Base-by-base conservation (phyloP, 37 sponge, comb jelly and placozoan genomes). In the Dysidea cf. avara region DNA sequence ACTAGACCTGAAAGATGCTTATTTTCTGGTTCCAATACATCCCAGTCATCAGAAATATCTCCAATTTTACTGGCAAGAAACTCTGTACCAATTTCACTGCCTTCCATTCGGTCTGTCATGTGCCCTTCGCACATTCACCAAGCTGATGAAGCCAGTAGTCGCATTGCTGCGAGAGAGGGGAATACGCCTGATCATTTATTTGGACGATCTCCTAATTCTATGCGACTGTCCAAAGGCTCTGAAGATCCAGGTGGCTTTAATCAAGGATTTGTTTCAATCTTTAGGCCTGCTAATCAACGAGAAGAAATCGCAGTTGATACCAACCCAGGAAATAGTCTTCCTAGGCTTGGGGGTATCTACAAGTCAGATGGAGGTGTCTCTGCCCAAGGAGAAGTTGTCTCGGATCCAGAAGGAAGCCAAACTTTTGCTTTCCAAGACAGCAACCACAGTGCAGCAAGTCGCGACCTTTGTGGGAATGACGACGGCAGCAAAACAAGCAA, bases 191-290 rank as follows among this genome's bases (percentile, higher is more conserved):
- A 50, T 77, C 30, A 35, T 77, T 7, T 77, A 77, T 46, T 21
- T 77, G 18, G 78, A 77, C 68, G 78, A 77, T 29, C 22, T 77
- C 7, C 57, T 77, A 16, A 65, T 77, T 12, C 64, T 76, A 56
- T n/a, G n/a, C n/a, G n/a, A n/a, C n/a, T n/a, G n/a, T n/a, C n/a
- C n/a, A n/a, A 66, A 39, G 4, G 13, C 7, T 14, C 20, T 43
- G 12, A 64, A 12, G 56, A 57, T 53, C 25, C 6, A 33, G 29
- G 56, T 55, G 1, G 24, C 5, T 7, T 11, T 2, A 7, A 12
- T 57, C 24, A 3, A 49, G 31, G 35, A 64, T 18, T 1, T 76
- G 1, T 66, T 76, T 9, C 33, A 61, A 64, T n/a, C n/a, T 11
- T 47, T 76, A 29, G 77, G 77, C 2, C 65, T 76, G 56, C 55